phyloP scores from a whole-genome alignment of 2,113 vertebrate species.

The Boulengeromyrus knoepffleri region DNA sequence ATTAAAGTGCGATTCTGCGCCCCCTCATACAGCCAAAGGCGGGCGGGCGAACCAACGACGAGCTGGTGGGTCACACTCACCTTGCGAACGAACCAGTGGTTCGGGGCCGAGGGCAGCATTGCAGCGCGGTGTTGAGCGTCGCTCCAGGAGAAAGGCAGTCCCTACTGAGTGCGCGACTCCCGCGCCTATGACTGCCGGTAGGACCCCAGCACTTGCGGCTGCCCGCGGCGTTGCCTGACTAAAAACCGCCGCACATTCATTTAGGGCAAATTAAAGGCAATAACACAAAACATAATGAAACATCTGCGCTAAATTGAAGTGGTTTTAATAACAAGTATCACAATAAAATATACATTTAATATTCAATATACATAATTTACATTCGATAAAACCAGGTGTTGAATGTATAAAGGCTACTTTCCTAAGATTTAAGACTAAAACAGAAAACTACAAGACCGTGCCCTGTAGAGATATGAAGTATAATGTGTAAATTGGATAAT shows the following conservation, averaged over 20 bases:
- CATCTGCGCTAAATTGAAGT: background rate
- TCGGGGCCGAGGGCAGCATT: slow-evolving; percentile 54
- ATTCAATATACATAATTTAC: background rate
- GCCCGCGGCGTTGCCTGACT: slow-evolving; percentile 43
- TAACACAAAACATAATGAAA: background rate
- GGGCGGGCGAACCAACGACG: background rate
- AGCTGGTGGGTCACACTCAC: slow-evolving; percentile 41
- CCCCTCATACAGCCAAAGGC: background rate
- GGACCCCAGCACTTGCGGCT: slow-evolving; percentile 33
- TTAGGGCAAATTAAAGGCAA: background rate
- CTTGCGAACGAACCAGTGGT: slow-evolving; percentile 63
- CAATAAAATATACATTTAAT: background rate
- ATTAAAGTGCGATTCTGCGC: background rate
- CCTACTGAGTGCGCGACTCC: slow-evolving; percentile 53
- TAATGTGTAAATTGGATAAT: background rate
- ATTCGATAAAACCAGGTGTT: background rate
- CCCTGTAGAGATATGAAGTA: background rate
- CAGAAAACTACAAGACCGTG: slow-evolving; percentile 10
- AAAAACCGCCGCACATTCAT: background rate
- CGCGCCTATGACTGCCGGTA: slow-evolving; percentile 53
- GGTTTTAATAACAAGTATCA: background rate
- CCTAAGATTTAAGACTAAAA: background rate
- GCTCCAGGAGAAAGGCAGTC: background rate
- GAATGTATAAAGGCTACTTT: background rate
- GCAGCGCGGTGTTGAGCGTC: background rate